Conservation (phyloP, 2,113 vertebrate species). For the Circaetus gallicus region DNA sequence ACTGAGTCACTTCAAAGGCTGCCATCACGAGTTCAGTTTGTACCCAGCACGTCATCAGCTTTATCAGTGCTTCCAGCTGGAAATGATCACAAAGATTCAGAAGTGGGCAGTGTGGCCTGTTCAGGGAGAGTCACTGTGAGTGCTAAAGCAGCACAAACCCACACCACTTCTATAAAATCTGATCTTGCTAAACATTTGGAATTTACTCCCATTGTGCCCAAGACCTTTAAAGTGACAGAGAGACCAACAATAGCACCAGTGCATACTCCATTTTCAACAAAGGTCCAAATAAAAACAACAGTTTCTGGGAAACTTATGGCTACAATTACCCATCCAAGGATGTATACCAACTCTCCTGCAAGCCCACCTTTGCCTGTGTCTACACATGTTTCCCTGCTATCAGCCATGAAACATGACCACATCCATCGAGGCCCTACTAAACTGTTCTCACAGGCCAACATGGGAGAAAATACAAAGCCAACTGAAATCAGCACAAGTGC, state of each 20-base stretch:
- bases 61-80: background rate
- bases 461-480: background rate
- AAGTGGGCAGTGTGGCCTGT: background rate
- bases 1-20: background rate
- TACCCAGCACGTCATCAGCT: background rate
- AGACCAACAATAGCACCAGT: accelerated
- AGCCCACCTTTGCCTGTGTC: background rate
- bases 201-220: background rate
- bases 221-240: background rate
- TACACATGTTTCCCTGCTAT: background rate
- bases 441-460: background rate
- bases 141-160: background rate
- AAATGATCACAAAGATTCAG: accelerated
- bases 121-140: accelerated
- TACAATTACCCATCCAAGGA: background rate
- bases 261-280: accelerated
- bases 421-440: background rate
- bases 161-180: accelerated
- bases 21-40: background rate
- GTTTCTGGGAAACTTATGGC: background rate
- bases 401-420: background rate
- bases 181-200: accelerated
- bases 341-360: background rate
- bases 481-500: background rate
- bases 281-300: background rate